phyloP scores from a whole-genome alignment of 2,888 invertebrate species.

The Macrophya annulata region DNA sequence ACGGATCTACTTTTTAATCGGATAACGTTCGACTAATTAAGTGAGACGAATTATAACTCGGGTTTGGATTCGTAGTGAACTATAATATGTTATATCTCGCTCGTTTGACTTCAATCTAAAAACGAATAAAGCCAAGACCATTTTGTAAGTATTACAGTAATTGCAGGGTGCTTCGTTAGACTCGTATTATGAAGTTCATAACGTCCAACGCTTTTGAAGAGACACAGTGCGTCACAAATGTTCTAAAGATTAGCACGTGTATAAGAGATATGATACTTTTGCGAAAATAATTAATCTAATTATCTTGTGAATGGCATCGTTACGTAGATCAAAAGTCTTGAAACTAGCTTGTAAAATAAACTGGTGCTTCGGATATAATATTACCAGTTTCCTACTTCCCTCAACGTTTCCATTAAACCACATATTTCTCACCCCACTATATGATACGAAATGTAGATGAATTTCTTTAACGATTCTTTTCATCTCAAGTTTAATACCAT shows the following conservation, averaged over 20 bases:
- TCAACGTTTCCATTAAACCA: constrained; percentile 21
- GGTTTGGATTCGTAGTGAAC: constrained; percentile 6
- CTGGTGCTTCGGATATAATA: constrained; percentile 14
- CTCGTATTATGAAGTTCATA: constrained; percentile 31
- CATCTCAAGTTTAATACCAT: constrained; percentile 35
- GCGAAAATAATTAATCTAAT: constrained; percentile 6
- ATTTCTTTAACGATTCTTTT: constrained; percentile 35
- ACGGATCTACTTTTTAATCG: constrained; percentile 42
- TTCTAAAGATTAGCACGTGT: constrained; percentile 19
- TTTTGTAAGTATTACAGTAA: constrained; percentile 41
- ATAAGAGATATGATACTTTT: background rate
- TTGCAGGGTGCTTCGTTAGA: constrained; percentile 37
- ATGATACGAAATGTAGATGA: background rate
- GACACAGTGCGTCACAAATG: constrained; percentile 26
- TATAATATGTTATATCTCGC: constrained; percentile 36
- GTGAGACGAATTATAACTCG: constrained; percentile 36
- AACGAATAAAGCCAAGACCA: constrained; percentile 43
- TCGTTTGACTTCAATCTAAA: constrained; percentile 46
- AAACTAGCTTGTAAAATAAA: constrained; percentile 38
- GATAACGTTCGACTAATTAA: constrained; percentile 37
- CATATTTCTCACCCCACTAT: background rate
- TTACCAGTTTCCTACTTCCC: background rate
- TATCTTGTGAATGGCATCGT: constrained; percentile 1
- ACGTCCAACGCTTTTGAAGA: background rate
- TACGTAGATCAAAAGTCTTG: constrained; percentile 24